phyloP scores from a whole-genome alignment of 2,888 invertebrate genomes.

The Drosophila neotestacea region DNA sequence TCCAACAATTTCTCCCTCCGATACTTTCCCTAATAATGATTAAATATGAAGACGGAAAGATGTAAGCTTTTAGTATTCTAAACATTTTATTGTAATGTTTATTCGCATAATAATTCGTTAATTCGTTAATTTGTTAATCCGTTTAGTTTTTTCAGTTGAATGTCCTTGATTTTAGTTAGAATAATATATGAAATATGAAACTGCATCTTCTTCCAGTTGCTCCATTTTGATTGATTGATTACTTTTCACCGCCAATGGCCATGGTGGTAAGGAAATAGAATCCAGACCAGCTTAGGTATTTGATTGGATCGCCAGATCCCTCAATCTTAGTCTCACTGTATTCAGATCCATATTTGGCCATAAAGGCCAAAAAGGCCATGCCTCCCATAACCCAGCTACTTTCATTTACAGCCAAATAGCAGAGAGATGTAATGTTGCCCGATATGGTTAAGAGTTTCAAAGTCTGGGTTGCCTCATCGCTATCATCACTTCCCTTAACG shows the following conservation, averaged over 20 bases:
- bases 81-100: no score
- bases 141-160: no score
- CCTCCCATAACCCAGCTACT: conserved; percentile 57
- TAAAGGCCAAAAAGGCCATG: conserved; percentile 71
- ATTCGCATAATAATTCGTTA: no score
- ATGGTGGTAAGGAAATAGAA: conserved; percentile 53
- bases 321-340: conserved; percentile 35
- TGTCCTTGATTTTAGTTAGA: no score
- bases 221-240: not conserved
- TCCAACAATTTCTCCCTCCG: no score
- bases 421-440: conserved; percentile 76
- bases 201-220: no score
- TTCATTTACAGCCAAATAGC: conserved; percentile 75
- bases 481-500: conserved; percentile 34
- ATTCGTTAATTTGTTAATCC: no score
- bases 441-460: conserved; percentile 69
- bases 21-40: no score
- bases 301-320: conserved; percentile 29
- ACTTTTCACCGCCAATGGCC: conserved; percentile 46
- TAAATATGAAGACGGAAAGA: no score
- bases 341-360: conserved; percentile 66
- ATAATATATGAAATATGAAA: no score
- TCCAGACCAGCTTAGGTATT: conserved; percentile 56
- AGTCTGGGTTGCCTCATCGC: conserved; percentile 31
- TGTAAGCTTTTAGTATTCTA: no score